These are phyloP conservation scores for Apogon hyalosoma DNA, from an alignment of 2,797 vertebrate genomes.

Conservation along the genomic window DNA sequence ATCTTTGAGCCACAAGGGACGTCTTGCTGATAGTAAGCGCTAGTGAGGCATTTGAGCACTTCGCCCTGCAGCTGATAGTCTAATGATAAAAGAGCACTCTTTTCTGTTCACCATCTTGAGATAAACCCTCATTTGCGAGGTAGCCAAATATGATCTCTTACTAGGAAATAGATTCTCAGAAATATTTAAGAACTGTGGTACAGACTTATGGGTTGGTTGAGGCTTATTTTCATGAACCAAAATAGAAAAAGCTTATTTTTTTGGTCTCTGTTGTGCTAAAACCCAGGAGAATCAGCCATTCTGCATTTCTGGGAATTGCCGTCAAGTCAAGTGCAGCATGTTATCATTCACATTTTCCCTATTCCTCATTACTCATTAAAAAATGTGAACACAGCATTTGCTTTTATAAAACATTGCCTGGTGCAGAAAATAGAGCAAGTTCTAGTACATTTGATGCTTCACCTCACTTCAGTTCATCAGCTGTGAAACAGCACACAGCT, in stretches of 20 bases:
- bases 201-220: conserved; percentile 6
- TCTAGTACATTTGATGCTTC: not conserved
- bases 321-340: not conserved
- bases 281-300: conserved; percentile 3
- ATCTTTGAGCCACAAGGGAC: not conserved
- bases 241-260: conserved; percentile 5
- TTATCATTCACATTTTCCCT: conserved; percentile 3
- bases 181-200: not conserved
- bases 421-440: not conserved
- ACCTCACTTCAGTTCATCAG: conserved; percentile 2
- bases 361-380: not conserved
- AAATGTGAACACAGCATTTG: conserved; percentile 4
- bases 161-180: not conserved
- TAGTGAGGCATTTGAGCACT: too few species aligned
- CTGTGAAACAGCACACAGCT: not conserved
- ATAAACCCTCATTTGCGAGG: not conserved
- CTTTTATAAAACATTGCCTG: not conserved
- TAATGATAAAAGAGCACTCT: not conserved
- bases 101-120: too few species aligned
- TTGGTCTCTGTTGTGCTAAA: not conserved
- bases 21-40: too few species aligned
- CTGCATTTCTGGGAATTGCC: conserved; percentile 6
- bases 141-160: not conserved
- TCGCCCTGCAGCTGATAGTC: not conserved
- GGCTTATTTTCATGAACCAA: conserved; percentile 10